Evolutionary conservation across 1,140 invertebrate species (phyloP).

Genomic region (Hermatobates lingyangjiaoensis): DNA sequence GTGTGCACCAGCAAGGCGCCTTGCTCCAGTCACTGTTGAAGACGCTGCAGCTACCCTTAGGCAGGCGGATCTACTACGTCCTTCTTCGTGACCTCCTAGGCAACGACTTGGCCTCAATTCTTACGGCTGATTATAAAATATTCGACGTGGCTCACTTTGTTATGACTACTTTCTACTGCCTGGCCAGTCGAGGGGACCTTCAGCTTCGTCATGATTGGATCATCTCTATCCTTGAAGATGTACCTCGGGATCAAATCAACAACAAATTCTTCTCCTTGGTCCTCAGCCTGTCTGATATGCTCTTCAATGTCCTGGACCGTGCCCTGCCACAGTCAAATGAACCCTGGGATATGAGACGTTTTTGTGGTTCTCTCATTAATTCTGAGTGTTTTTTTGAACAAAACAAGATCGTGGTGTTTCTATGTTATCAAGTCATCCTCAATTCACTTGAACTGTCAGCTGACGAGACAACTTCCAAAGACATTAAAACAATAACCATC

Average conservation of each 20-base stretch:
- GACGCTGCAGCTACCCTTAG: too few species aligned
- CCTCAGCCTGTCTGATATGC: neutral
- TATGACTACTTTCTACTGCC: conserved; percentile 10
- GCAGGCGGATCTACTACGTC: too few species aligned
- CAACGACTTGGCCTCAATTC: too few species aligned
- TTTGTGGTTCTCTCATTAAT: neutral
- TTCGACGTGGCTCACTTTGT: conserved; percentile 6
- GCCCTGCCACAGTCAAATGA: neutral
- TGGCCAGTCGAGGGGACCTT: conserved; percentile 3
- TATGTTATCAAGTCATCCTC: conserved; percentile 10
- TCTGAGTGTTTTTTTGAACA: neutral
- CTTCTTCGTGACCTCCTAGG: too few species aligned
- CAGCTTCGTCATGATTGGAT: conserved; percentile 6
- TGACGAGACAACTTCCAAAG: conserved; percentile 5
- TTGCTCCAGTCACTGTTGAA: too few species aligned
- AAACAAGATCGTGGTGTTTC: conserved; percentile 11
- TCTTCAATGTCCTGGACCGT: neutral
- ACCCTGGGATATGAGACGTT: conserved; percentile 11
- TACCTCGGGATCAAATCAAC: neutral
- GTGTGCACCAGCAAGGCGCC: too few species aligned
- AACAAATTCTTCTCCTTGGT: conserved; percentile 3
- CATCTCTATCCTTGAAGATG: neutral
- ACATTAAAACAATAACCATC: conserved; percentile 17
- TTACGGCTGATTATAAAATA: conserved; percentile 2
- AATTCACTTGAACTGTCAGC: neutral